phyloP scores from a whole-genome alignment of 2,888 invertebrate genomes.

The Tridacna gigas region DNA sequence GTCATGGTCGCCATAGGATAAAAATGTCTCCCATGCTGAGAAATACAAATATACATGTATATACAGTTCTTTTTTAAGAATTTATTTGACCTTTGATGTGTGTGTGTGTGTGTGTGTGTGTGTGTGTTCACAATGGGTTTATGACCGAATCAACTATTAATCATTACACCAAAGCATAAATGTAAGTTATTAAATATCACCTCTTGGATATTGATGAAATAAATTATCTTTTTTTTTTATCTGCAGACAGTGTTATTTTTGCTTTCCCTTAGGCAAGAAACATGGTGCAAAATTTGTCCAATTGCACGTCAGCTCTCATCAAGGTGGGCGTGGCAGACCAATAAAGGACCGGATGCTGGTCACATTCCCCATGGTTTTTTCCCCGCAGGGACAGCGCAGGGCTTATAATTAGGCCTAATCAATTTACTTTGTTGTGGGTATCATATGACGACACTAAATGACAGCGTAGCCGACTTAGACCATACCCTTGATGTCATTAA shows the following conservation, averaged over 20 bases:
- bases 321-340: constrained; percentile 45
- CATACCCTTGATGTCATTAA: constrained; percentile 28
- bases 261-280: not conserved
- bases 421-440: constrained; percentile 64
- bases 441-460: constrained; percentile 44
- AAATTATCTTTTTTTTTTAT: not conserved
- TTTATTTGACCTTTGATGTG: no score
- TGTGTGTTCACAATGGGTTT: no score
- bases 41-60: no score
- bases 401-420: constrained; percentile 61
- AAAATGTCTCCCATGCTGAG: no score
- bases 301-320: constrained; percentile 27
- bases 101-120: no score
- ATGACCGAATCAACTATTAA: no score
- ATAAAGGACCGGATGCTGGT: constrained; percentile 59
- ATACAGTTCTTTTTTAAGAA: no score
- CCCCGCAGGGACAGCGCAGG: constrained; percentile 19
- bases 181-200: not conserved
- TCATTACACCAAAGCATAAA: no score
- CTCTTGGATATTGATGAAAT: not conserved
- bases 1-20: no score
- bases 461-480: constrained; percentile 20
- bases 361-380: constrained; percentile 21
- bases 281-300: constrained; percentile 16
- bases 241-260: not conserved